Base-by-base conservation (phyloP, 1,140 invertebrate species). In the Danaus plexippus region DNA sequence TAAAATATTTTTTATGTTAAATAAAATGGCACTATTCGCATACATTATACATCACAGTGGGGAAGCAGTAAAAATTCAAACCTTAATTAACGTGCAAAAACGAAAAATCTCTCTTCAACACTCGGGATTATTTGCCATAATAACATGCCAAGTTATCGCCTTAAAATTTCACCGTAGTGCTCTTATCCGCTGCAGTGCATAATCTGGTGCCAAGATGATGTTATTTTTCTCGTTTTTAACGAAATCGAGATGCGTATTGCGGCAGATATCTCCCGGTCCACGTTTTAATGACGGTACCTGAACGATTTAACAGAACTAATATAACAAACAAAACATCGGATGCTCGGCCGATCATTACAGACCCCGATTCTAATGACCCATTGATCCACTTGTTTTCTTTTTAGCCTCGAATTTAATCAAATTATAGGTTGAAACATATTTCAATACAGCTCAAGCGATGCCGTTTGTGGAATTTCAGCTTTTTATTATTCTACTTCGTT, bases 371-470 rank as follows among this genome's bases (percentile, higher is more conserved):
- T 86, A 82, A 84, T 86, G 83, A 83, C 62, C 80, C 78, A 79
- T 81, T 76, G 69, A 72, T 80, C 69, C 53, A 73, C 67, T 76
- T 67, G 67, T 78, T 82, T 77, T 80, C 75, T 81, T 81, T 85
- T 86, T 74, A 67, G 68, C 59, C 67, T 75, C 63, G 73, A 78
- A 75, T 86, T 85, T 85, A 82, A 86, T 86, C 75, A 86, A 86
- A 86, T 86, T 86, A 86, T 85, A 86, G 80, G 81, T 85, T 85
- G 68, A 76, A 71, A 69, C 70, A 83, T 85, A 84, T 85, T 86
- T 85, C 83, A 86, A 82, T 86, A 79, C 73, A 70, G 71, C 77
- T 71, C 68, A 65, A 70, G 70, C 75, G 75, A 75, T 81, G 80
- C 66, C 73, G 80, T 80, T 85, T 81, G 75, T 79, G 77, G 81